Evolutionary conservation across 2,113 vertebrate species (phyloP).

Genomic region (Neodon shergylaensis): DNA sequence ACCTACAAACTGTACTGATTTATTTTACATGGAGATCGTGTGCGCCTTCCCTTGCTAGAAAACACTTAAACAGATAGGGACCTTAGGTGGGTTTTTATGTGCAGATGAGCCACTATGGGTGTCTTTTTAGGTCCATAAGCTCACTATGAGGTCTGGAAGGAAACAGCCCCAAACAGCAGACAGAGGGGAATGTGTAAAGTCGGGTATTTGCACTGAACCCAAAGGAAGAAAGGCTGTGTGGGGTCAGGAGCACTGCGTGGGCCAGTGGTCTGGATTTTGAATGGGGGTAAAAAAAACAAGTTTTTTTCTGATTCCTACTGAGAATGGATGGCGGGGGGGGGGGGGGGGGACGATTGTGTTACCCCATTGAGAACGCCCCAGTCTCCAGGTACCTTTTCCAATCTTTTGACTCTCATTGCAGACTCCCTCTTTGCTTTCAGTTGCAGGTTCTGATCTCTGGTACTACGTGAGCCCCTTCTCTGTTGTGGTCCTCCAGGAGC

Average conservation of each 20-base stretch:
- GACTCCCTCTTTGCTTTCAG: no score
- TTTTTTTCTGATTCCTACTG: not conserved
- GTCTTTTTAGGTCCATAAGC: not conserved
- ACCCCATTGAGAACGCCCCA: no score
- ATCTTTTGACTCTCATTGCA: no score
- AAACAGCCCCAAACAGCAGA: not conserved
- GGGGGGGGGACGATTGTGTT: no score
- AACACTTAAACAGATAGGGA: slow-evolving; percentile 65
- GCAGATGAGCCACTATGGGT: not conserved
- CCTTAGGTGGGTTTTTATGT: not conserved
- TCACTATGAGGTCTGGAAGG: not conserved
- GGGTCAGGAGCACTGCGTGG: not conserved
- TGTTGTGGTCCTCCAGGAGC: no score
- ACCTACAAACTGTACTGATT: slow-evolving; percentile 26
- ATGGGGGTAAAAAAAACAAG: not conserved
- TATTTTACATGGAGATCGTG: slow-evolving; percentile 69
- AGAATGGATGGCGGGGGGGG: not conserved
- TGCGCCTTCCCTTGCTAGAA: slow-evolving; percentile 67
- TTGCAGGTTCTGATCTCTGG: slow-evolving; percentile 64
- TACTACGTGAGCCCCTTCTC: slow-evolving; percentile 34
- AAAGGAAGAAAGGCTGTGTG: not conserved
- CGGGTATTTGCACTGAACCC: not conserved
- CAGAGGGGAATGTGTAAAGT: not conserved
- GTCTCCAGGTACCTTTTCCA: not conserved
- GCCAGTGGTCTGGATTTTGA: not conserved